A percentile compares a stretch with the other conserved stretches of the same genome.
Conservation (phyloP, 2,113 vertebrate species). For the Gallinago media region DNA sequence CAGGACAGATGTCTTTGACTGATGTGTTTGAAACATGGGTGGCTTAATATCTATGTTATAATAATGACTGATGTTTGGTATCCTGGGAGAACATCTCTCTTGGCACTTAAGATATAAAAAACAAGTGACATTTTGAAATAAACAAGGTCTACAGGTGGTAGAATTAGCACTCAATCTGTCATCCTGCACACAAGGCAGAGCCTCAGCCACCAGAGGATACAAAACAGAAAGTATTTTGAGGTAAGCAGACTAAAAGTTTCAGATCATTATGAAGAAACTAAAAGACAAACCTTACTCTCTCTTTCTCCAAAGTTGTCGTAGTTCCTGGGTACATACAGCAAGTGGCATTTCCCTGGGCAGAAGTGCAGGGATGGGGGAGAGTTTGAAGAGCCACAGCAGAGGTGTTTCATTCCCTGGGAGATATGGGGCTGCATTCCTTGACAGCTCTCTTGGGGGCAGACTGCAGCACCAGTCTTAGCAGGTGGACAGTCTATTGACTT, state of each 20-base stretch:
- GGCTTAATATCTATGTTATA: constrained; percentile 31
- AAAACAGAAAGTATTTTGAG: background rate
- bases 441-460: background rate
- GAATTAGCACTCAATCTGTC: constrained; percentile 65
- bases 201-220: background rate
- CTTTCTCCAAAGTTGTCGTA: background rate
- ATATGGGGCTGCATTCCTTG: background rate
- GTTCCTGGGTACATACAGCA: fast-evolving
- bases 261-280: background rate
- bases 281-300: background rate
- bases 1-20: constrained; percentile 36
- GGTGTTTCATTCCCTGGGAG: background rate
- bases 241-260: background rate
- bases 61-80: constrained; percentile 39
- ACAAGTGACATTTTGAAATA: constrained; percentile 64
- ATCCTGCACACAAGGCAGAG: background rate
- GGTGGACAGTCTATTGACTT: background rate
- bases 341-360: background rate
- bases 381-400: background rate
- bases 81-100: constrained; percentile 32
- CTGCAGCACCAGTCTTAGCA: background rate
- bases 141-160: constrained; percentile 62
- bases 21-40: constrained; percentile 43
- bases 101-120: constrained; percentile 29
- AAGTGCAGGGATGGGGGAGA: background rate